phyloP scores from a whole-genome alignment of 2,113 vertebrate genomes.

The Pterocles gutturalis region DNA sequence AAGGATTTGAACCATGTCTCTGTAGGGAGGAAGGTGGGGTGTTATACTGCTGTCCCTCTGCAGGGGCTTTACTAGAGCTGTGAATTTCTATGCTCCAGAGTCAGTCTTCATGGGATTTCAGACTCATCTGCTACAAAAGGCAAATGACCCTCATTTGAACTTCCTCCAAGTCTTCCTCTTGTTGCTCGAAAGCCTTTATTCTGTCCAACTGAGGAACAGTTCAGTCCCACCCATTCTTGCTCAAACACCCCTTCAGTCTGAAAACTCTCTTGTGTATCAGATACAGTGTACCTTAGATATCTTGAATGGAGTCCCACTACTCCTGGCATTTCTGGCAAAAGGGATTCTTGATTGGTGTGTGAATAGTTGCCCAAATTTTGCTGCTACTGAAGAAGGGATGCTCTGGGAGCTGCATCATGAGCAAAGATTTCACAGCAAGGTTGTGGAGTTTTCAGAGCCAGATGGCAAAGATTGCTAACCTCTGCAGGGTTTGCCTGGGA shows the following conservation, averaged over 20 bases:
- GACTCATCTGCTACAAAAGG: not conserved
- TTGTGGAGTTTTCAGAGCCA: not conserved
- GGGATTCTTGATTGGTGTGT: not conserved
- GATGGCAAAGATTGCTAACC: not conserved
- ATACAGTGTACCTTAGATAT: too few relatives aligned
- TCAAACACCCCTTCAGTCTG: not conserved
- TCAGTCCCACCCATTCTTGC: not conserved
- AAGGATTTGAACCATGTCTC: not conserved
- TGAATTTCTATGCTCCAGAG: not conserved
- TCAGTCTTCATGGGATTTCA: not conserved
- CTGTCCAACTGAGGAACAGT: not conserved
- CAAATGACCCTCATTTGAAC: conserved; percentile 44
- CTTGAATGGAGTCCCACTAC: not conserved
- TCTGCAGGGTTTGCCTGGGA: not conserved
- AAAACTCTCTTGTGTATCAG: not conserved
- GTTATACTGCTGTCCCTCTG: not conserved
- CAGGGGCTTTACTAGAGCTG: not conserved
- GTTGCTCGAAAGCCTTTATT: not conserved
- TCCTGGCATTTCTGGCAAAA: not conserved
- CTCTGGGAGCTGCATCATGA: not conserved
- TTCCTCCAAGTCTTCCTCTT: conserved; percentile 22
- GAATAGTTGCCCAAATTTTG: not conserved
- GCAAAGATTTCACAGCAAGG: not conserved
- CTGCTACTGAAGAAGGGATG: not conserved
- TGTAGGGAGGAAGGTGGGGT: not conserved